phyloP scores from a whole-genome alignment of 2,113 vertebrate genomes.

The Pluvianellus socialis region DNA sequence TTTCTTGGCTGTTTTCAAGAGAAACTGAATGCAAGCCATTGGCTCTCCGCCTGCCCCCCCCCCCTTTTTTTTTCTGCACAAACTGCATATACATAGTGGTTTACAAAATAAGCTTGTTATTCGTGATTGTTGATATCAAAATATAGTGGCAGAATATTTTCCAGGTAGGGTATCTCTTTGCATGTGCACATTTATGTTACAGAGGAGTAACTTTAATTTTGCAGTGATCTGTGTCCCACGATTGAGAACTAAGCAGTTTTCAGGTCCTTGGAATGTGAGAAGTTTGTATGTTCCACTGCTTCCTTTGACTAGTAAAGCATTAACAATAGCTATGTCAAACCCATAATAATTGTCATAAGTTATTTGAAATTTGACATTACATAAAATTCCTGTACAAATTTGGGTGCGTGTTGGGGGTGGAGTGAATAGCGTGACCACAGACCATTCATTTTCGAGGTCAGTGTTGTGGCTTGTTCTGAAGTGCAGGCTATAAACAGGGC shows the following conservation, averaged over 20 bases:
- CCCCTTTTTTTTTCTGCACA: not conserved
- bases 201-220: not conserved
- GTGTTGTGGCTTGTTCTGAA: not conserved
- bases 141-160: not conserved
- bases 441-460: not conserved
- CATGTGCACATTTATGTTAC: not conserved
- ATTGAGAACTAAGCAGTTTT: not conserved
- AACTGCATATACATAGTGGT: not conserved
- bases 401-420: not conserved
- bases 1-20: not conserved
- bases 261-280: not conserved
- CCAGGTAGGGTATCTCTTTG: not conserved
- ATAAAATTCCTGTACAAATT: not conserved
- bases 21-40: not conserved
- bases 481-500: not conserved
- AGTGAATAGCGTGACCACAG: not conserved
- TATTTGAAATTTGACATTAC: not conserved
- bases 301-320: not conserved
- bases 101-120: not conserved
- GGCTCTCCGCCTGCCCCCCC: fast-evolving
- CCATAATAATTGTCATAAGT: not conserved
- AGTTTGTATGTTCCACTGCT: not conserved
- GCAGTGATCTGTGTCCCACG: not conserved
- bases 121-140: not conserved
- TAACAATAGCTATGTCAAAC: not conserved